Conservation (phyloP, 2,113 vertebrate species). For the Coturnix japonica region DNA sequence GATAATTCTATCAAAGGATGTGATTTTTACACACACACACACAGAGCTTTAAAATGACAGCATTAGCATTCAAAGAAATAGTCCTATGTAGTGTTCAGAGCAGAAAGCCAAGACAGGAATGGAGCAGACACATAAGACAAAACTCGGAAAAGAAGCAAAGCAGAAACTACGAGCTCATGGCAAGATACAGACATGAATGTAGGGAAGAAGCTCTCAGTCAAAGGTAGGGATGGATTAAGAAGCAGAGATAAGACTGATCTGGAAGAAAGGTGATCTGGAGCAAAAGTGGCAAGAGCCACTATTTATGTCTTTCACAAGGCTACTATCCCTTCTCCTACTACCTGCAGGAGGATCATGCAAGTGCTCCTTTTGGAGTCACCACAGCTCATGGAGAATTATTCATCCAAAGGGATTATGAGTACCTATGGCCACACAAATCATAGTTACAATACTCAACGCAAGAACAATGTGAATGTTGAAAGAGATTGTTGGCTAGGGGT, state of each 20-base stretch:
- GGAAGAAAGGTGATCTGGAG: background rate
- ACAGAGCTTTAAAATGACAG: background rate
- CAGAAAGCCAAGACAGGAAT: background rate
- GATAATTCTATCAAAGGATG: background rate
- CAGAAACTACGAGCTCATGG: background rate
- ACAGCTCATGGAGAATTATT: background rate
- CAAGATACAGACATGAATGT: background rate
- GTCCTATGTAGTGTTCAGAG: background rate
- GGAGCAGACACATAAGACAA: background rate
- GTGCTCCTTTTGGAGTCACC: background rate
- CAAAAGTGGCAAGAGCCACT: background rate
- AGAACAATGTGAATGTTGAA: background rate
- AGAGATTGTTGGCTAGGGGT: rapidly evolving
- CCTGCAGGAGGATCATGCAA: background rate
- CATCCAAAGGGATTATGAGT: background rate
- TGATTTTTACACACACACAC: background rate
- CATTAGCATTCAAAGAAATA: background rate
- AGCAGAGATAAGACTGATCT: background rate
- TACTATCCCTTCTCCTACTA: background rate
- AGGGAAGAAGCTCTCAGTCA: rapidly evolving
- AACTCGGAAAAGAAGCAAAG: background rate
- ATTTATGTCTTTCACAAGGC: background rate
- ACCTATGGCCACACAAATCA: rapidly evolving
- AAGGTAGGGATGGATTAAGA: background rate
- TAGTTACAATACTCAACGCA: background rate